Percentiles rank a stretch among this genome's conserved stretches.
These are phyloP conservation scores for Troilus luridus DNA, from an alignment of 2,888 invertebrate genomes.

Conservation along the genomic window DNA sequence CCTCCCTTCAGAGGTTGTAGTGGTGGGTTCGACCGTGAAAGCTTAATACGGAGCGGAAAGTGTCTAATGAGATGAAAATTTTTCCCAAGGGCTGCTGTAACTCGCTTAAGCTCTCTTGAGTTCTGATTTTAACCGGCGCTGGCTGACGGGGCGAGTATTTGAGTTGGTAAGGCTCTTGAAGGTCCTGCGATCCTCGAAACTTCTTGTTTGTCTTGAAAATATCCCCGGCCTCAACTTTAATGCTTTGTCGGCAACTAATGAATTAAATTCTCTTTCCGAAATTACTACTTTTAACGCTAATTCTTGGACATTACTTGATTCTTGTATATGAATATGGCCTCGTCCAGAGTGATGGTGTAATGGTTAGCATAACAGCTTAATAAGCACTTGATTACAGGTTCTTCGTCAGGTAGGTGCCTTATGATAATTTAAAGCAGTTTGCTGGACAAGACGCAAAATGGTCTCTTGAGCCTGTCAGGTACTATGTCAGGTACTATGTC, in stretches of 20 bases:
- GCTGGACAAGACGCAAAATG: too few species aligned
- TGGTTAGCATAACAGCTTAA: too few species aligned
- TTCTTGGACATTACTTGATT: too few species aligned
- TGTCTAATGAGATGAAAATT: conserved; percentile 31
- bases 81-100: background rate
- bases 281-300: too few species aligned
- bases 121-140: background rate
- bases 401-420: too few species aligned
- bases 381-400: too few species aligned
- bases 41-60: background rate
- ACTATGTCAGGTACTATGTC: too few species aligned
- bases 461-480: too few species aligned
- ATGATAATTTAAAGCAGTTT: too few species aligned
- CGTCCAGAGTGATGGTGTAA: too few species aligned
- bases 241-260: background rate
- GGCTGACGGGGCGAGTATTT: background rate
- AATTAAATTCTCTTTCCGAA: background rate
- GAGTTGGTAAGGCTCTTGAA: background rate
- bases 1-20: background rate
- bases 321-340: too few species aligned
- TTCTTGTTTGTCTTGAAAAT: background rate
- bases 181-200: background rate
- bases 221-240: background rate
- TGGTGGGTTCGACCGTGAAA: background rate
- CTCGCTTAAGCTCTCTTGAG: background rate